These are phyloP conservation scores for Triplophysa rosa DNA, from an alignment of 2,113 vertebrate species.

Conservation along the genomic window DNA sequence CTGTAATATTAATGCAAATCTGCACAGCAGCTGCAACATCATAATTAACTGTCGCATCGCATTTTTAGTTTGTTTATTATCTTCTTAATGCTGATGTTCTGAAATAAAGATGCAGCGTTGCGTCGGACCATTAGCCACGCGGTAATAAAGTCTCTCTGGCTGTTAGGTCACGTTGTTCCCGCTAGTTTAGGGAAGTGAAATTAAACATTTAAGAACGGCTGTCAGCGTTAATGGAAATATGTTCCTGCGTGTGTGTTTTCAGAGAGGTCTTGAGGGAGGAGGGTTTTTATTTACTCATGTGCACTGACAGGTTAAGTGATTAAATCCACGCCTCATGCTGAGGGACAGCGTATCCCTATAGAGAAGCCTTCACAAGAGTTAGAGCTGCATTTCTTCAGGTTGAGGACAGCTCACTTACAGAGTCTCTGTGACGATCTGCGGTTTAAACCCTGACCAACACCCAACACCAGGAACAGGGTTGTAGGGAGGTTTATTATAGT, in stretches of 20 bases:
- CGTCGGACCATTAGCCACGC: constrained; percentile 63
- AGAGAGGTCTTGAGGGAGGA: constrained; percentile 12
- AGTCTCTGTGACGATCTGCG: constrained; percentile 11
- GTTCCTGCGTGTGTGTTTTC: neutral
- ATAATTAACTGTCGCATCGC: constrained; percentile 61
- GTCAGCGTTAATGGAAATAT: constrained; percentile 61
- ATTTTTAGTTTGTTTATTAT: constrained; percentile 66
- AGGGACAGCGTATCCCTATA: constrained; percentile 28
- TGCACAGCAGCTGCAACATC: constrained; percentile 48
- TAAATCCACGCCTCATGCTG: constrained; percentile 37
- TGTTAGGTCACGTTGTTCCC: constrained; percentile 47
- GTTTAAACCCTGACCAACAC: too few relatives aligned
- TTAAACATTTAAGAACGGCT: constrained; percentile 62
- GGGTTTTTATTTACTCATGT: constrained; percentile 41
- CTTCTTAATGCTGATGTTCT: constrained; percentile 69
- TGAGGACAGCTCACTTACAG: constrained; percentile 23
- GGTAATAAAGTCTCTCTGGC: constrained; percentile 62
- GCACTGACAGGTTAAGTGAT: constrained; percentile 47
- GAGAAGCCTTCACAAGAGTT: neutral
- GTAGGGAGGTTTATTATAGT: too few relatives aligned
- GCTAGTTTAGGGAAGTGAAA: constrained; percentile 43
- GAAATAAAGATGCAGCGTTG: constrained; percentile 65
- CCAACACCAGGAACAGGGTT: too few relatives aligned
- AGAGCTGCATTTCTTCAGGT: constrained; percentile 1
- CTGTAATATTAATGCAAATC: constrained; percentile 58